phyloP scores from a whole-genome alignment of 1,140 invertebrate species.

The Subanguina moxae region DNA sequence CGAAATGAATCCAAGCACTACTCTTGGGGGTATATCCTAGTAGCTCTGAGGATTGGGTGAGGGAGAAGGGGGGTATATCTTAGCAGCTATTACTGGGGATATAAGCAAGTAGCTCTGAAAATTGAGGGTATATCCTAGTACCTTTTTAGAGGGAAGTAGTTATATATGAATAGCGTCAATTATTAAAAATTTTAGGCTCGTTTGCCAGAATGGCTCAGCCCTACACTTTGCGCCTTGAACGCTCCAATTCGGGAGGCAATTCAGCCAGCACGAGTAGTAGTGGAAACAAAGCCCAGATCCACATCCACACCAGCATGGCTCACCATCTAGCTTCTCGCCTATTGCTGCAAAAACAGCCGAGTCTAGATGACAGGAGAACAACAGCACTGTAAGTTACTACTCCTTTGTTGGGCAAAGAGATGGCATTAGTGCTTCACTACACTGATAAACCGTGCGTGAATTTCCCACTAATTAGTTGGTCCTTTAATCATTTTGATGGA shows the following conservation, averaged over 20 bases:
- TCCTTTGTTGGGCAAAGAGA: background rate
- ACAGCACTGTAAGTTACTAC: background rate
- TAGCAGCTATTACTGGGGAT: too few relatives aligned
- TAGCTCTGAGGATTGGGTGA: too few relatives aligned
- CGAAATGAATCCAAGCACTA: too few relatives aligned
- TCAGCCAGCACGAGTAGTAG: background rate
- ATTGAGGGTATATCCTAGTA: too few relatives aligned
- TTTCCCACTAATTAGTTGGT: too few relatives aligned
- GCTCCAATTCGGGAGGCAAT: constrained; percentile 11
- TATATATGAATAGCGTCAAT: too few relatives aligned
- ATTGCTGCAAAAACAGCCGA: constrained; percentile 33
- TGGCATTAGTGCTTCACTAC: background rate
- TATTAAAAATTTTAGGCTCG: constrained; percentile 24
- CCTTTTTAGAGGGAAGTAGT: too few relatives aligned
- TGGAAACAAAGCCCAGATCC: constrained; percentile 21
- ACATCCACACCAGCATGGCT: constrained; percentile 25
- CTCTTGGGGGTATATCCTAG: too few relatives aligned
- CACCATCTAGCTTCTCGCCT: constrained; percentile 36
- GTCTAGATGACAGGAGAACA: constrained; percentile 29
- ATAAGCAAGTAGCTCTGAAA: too few relatives aligned
- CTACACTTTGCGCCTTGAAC: constrained; percentile 32
- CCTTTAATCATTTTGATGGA: too few relatives aligned
- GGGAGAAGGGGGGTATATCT: too few relatives aligned
- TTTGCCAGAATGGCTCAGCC: constrained; percentile 35
- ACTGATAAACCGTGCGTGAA: too few relatives aligned